These are phyloP conservation scores for Champsocephalus esox DNA, from an alignment of 2,797 vertebrate genomes.

Conservation along the genomic window DNA sequence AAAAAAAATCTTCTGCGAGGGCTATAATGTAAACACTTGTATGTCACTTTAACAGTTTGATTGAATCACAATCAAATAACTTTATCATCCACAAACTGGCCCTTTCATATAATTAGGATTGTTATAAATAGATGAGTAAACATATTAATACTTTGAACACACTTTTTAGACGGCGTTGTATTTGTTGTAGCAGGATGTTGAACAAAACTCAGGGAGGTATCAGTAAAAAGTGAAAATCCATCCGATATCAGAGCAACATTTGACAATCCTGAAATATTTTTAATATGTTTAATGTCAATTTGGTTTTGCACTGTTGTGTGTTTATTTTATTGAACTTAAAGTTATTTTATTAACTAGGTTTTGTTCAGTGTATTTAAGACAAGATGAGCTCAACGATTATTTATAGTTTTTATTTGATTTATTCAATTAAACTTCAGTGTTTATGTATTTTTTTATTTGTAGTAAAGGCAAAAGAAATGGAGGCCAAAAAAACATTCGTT, in stretches of 20 bases:
- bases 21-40: neutral
- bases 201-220: conserved; percentile 44
- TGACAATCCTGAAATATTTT: conserved; percentile 7
- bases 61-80: neutral
- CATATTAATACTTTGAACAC: neutral
- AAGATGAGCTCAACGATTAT: neutral
- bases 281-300: neutral
- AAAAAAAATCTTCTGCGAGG: neutral
- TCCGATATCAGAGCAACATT: conserved; percentile 1
- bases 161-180: neutral
- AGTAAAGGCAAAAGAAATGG: neutral
- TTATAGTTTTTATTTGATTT: neutral
- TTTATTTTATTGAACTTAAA: neutral
- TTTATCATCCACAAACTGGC: neutral
- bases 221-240: conserved; percentile 2
- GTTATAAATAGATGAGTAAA: neutral
- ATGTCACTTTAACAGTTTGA: neutral
- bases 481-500: neutral
- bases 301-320: neutral
- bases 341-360: neutral
- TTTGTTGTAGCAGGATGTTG: neutral
- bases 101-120: neutral
- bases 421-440: neutral
- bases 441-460: neutral
- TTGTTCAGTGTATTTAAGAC: neutral